Evolutionary conservation across 2,888 invertebrate species (phyloP).

Genomic region (Branchellion lobata): DNA sequence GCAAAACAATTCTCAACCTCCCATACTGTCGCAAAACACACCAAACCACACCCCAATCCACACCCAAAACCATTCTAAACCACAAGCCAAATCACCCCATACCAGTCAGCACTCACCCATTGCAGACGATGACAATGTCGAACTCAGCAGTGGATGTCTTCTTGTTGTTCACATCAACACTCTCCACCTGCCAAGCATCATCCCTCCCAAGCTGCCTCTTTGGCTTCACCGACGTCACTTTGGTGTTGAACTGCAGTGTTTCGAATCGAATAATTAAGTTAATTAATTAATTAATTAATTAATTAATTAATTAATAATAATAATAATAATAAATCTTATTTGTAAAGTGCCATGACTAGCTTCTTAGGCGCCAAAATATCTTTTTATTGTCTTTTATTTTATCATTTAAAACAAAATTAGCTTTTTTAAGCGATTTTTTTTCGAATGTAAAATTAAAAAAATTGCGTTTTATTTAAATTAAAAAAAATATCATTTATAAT

Average conservation of each 20-base stretch:
- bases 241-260: neutral
- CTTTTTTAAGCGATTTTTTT: no score
- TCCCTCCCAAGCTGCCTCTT: constrained; percentile 43
- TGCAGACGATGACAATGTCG: constrained; percentile 31
- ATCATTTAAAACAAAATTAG: neutral
- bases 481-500: no score
- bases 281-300: neutral
- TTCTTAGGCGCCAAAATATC: neutral
- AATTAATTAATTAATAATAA: neutral
- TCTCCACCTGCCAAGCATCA: constrained; percentile 43
- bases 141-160: constrained; percentile 19
- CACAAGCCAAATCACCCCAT: no score
- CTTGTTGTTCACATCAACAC: constrained; percentile 4
- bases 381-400: no score
- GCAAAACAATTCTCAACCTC: no score
- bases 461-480: no score
- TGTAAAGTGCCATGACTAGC: no score
- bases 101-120: neutral
- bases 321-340: no score
- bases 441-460: no score
- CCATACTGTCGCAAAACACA: no score
- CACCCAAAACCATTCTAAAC: neutral
- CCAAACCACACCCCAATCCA: neutral
- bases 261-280: neutral
- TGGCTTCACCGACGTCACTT: constrained; percentile 13